Evolutionary conservation across 2,888 invertebrate species (phyloP).

Genomic region (Brachylomia viminalis): DNA sequence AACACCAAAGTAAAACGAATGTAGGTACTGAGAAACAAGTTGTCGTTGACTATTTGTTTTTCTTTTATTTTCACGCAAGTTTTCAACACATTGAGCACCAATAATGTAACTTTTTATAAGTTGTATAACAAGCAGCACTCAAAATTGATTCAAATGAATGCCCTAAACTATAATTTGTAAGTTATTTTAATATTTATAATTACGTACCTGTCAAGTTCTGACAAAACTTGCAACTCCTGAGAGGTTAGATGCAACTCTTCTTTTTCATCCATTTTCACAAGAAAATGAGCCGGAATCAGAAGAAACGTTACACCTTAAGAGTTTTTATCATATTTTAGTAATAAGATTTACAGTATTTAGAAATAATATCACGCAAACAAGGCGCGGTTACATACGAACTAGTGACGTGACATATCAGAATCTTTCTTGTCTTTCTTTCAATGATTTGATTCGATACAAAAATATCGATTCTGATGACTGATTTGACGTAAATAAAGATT

Average conservation of each 20-base stretch:
- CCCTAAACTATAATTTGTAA: constrained; percentile 15
- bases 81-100: background rate
- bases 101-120: background rate
- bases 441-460: background rate
- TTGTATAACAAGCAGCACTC: background rate
- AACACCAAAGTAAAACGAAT: constrained; percentile 2
- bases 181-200: constrained; percentile 38
- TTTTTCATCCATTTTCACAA: constrained; percentile 88
- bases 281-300: constrained; percentile 38
- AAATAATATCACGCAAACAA: constrained; percentile 66
- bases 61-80: constrained; percentile 16
- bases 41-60: constrained; percentile 26
- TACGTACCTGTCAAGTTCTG: constrained; percentile 95
- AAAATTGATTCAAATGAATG: background rate
- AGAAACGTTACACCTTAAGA: constrained; percentile 26
- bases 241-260: constrained; percentile 94
- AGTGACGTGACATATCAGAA: constrained; percentile 56
- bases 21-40: constrained; percentile 16
- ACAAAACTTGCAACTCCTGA: constrained; percentile 96
- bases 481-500: background rate
- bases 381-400: constrained; percentile 68
- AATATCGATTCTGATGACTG: background rate
- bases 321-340: constrained; percentile 48
- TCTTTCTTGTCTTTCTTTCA: background rate
- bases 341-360: constrained; percentile 22